Conservation (phyloP, 2,888 invertebrate species). For the Odontocolon sp. region DNA sequence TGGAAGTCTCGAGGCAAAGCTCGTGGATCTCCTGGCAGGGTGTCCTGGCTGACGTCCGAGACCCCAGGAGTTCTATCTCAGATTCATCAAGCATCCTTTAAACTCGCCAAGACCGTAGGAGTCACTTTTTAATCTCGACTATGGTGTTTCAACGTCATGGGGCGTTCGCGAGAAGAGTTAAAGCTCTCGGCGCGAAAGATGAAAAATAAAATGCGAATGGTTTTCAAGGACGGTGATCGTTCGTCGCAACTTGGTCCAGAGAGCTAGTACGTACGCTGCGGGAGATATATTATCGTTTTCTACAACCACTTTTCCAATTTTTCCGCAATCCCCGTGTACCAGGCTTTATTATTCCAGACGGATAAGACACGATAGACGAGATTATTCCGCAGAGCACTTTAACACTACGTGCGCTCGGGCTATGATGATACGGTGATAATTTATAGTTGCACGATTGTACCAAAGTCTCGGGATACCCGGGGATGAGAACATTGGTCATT, state of each 20-base stretch:
- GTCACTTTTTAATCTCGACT: background rate
- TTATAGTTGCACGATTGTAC: background rate
- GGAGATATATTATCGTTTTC: conserved; percentile 11
- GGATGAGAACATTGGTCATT: conserved; percentile 19
- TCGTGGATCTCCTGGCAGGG: conserved; percentile 44
- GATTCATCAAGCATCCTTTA: conserved; percentile 37
- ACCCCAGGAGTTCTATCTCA: conserved; percentile 43
- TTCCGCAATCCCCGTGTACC: conserved; percentile 6
- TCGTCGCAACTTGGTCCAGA: background rate
- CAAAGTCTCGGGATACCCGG: background rate
- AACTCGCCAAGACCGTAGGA: conserved; percentile 27
- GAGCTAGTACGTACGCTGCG: conserved; percentile 23
- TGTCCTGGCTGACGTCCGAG: conserved; percentile 22
- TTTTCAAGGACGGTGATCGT: conserved; percentile 25
- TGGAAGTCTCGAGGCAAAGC: conserved; percentile 15
- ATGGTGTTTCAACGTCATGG: background rate
- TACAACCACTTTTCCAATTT: conserved; percentile 1
- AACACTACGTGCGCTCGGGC: background rate
- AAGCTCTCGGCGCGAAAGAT: too few species aligned
- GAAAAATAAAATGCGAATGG: conserved; percentile 17
- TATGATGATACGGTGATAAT: conserved; percentile 24
- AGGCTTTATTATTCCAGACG: conserved; percentile 8
- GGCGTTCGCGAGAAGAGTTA: conserved; percentile 8
- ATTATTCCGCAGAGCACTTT: background rate
- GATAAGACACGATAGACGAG: background rate